Base-by-base conservation (phyloP, 2,888 invertebrate species). In the Theretra japonica region DNA sequence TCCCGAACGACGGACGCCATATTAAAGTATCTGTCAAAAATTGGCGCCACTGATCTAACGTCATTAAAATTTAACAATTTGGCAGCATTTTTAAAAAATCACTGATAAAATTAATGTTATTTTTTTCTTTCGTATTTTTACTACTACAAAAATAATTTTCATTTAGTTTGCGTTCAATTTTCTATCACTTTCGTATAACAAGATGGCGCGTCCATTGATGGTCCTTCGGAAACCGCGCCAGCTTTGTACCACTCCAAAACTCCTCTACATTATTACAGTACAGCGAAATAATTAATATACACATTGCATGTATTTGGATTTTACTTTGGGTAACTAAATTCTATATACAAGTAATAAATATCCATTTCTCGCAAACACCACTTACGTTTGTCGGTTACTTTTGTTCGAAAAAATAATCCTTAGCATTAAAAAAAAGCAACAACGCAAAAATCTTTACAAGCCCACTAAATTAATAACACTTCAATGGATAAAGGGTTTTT, bases 241-340 rank as follows among this genome's bases (percentile, higher is more conserved):
- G 73, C 75, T n/a, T 78, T 79, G 83, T 78, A 84, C 73, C 80
- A 82, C 82, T 84, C 82, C 82, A 81, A 85, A 84, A 82, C 78
- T 79, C 81, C 79, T 85, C 85, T 87, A 86, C 85, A 82, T 83
- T 83, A 83, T 80, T 83, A 87, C 82, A 83, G 84, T 79, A 84
- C 78, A 82, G 81, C 77, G 80, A 84, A 82, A 82, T 81, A 83
- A 85, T 83, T 82, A 83, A 88, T 85, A 83, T 70, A 85, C 81
- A 83, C 84, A 86, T 86, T 88, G 83, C 86, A 85, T 91, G 87
- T 91, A 92, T 91, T 90, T 91, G 90, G 92, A 91, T 92, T 92
- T 88, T 89, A 89, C 90, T 90, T 90, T 88, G 89, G 90, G 83
- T 86, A 93, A 93, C 90, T 92, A 92, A 93, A 91, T 85, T 85